Evolutionary conservation across 53 echinoderm and acorn worm genomes (phyloP), one percentile per base, ranked within the genome.

Genomic region (Pentamera pediparva): DNA sequence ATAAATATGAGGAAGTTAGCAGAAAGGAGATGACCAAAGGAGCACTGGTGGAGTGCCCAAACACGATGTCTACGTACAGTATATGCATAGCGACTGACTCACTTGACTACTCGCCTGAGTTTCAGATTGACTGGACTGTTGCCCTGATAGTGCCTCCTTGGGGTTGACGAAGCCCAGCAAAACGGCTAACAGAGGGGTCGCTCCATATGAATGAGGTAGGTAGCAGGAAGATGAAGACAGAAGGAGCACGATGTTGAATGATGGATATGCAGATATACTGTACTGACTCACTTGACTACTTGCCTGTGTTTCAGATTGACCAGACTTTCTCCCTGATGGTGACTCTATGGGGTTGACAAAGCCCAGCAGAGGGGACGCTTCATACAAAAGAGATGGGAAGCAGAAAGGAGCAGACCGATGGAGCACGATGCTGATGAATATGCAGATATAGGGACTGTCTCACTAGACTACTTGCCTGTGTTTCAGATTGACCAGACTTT

Each of bases 91-190:
- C n/a, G n/a, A n/a, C n/a, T n/a, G n/a, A n/a, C n/a, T n/a, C n/a
- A n/a, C n/a, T n/a, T n/a, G n/a, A n/a, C n/a, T n/a, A n/a, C n/a
- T n/a, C n/a, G n/a, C n/a, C n/a, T n/a, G n/a, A n/a, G n/a, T n/a
- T n/a, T n/a, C n/a, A n/a, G n/a, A n/a, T n/a, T n/a, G n/a, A n/a
- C n/a, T n/a, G n/a, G 81, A 32, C 29, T 59, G 51, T 18, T 75
- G 45, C 17, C 74, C 63, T 59, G 74, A 72, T 4, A 82, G 70
- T 20, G 79, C 85, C 20, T 75, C 79, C 17, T 85, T 81, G 12
- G 85, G 62, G 26, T 79, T 75, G 17, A 89, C 76, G 47, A 93
- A 93, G 10, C 93, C 93, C 39, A 76, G 49, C 21, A n/a, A n/a
- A n/a, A n/a, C n/a, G n/a, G n/a, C n/a, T n/a, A n/a, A n/a, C n/a